Conservation (phyloP, 2,113 vertebrate genomes). For the Chaenocephalus aceratus region DNA sequence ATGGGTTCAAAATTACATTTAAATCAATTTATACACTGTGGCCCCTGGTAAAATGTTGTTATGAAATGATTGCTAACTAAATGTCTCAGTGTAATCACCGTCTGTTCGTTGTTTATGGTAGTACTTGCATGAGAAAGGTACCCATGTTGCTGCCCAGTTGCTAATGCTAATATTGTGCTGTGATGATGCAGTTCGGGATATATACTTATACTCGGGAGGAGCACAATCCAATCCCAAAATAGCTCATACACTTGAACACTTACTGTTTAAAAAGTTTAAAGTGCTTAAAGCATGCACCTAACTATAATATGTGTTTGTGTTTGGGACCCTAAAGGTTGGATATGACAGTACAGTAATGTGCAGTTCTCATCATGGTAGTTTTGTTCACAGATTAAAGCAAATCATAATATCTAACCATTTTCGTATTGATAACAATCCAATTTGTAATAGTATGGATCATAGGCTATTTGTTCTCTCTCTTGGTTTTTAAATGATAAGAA, state of each 20-base stretch:
- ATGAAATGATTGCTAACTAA: accelerated
- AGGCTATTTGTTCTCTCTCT: neutral
- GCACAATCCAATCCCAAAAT: neutral
- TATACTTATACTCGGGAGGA: neutral
- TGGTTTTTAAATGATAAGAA: neutral
- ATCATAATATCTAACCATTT: neutral
- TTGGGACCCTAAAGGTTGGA: neutral
- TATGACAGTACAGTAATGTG: neutral
- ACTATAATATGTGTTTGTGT: neutral
- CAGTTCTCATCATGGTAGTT: neutral
- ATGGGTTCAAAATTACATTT: neutral
- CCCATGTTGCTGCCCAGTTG: constrained; percentile 10
- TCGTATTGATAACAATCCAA: neutral
- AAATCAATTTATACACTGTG: neutral
- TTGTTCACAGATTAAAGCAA: neutral
- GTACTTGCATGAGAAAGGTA: neutral
- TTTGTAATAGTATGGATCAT: neutral
- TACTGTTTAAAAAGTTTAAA: neutral
- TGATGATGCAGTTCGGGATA: constrained; percentile 26
- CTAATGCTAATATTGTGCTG: constrained; percentile 65
- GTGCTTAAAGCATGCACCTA: neutral
- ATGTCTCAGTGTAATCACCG: neutral
- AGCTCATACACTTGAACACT: neutral
- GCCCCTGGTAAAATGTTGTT: neutral
- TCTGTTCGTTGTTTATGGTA: neutral